Evolutionary conservation across 2,113 vertebrate genomes (phyloP).

Genomic region (Tragelaphus buxtoni): DNA sequence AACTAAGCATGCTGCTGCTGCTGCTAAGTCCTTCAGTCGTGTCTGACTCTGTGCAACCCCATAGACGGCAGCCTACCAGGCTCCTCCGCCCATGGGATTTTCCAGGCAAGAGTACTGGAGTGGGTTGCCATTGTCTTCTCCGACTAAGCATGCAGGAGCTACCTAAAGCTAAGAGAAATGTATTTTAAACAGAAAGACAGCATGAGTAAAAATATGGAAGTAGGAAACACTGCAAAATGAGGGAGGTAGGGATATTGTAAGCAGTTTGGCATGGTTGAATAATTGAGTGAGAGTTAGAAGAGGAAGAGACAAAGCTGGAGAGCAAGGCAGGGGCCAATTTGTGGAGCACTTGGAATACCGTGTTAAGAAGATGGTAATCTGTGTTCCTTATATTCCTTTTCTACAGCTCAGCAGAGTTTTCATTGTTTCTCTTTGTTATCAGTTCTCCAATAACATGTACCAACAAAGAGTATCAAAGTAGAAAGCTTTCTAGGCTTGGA

Average conservation of each 20-base stretch:
- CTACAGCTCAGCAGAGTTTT: background rate
- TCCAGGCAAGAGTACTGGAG: background rate
- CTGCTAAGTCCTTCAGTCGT: too few relatives aligned
- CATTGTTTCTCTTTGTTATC: background rate
- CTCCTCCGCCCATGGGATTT: background rate
- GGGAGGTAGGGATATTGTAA: background rate
- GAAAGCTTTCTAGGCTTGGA: background rate
- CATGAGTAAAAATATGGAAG: background rate
- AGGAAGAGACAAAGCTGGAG: background rate
- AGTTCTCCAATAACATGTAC: background rate
- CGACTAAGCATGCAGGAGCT: background rate
- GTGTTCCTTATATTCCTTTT: background rate
- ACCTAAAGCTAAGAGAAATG: conserved; percentile 28
- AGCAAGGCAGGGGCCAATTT: background rate
- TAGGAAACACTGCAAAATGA: background rate
- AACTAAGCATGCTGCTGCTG: background rate
- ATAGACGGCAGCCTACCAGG: too few relatives aligned
- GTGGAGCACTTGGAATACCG: background rate
- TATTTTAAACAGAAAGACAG: background rate
- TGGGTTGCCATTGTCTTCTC: background rate
- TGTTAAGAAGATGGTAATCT: background rate
- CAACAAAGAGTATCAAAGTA: background rate
- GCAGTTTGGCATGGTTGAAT: background rate
- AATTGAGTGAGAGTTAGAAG: background rate
- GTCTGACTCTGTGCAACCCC: too few relatives aligned